These are phyloP conservation scores for Nothocercus julius DNA, from an alignment of 2,113 vertebrate species.

Conservation along the genomic window DNA sequence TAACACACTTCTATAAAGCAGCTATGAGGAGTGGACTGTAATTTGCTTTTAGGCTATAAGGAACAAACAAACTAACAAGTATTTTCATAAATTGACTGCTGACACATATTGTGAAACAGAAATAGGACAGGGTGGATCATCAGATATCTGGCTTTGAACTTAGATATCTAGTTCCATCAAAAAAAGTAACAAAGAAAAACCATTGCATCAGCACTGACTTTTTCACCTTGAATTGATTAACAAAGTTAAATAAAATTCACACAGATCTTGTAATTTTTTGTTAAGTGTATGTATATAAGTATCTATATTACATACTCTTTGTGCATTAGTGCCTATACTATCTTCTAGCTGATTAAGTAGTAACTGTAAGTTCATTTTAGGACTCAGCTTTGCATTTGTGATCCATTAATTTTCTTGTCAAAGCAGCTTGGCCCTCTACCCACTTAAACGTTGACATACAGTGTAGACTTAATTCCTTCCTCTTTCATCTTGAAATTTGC, in stretches of 20 bases:
- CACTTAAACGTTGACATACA: background rate
- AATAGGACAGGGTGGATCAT: background rate
- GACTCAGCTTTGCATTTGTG: background rate
- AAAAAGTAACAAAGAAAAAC: background rate
- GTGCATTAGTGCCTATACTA: background rate
- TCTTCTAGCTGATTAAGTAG: background rate
- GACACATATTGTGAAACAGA: background rate
- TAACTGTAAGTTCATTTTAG: background rate
- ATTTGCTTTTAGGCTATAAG: background rate
- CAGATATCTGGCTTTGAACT: background rate
- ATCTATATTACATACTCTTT: background rate
- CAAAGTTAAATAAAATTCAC: background rate
- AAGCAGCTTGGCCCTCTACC: constrained; percentile 16
- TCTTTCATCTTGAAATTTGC: constrained; percentile 30
- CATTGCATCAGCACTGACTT: background rate
- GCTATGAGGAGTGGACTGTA: background rate
- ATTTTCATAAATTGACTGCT: background rate
- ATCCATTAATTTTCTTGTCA: constrained; percentile 43
- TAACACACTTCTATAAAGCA: background rate
- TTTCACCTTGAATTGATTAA: background rate
- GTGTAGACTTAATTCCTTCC: constrained; percentile 7
- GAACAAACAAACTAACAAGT: background rate
- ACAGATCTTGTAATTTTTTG: background rate
- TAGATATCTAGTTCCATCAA: background rate
- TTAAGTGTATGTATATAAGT: background rate